Evolutionary conservation across 2,888 invertebrate genomes (phyloP), one percentile per base, ranked within the genome.

Genomic region (Quadriops clusia): DNA sequence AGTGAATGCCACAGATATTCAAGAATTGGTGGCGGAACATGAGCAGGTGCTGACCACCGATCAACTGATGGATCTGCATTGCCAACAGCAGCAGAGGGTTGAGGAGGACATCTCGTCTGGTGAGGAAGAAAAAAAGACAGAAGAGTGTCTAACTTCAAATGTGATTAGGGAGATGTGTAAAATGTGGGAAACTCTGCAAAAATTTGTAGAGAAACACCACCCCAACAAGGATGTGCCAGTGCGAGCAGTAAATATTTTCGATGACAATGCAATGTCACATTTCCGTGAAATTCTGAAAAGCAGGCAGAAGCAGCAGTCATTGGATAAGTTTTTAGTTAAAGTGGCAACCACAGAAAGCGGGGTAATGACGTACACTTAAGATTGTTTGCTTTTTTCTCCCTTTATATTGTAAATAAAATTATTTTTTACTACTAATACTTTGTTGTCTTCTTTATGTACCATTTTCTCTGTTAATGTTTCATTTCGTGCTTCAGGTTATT

Each of bases 261-360:
- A 22, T n/a, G 26, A 33, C 23, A 29, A 29, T 18, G 32, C 28
- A 23, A 26, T 35, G 32, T 35, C 18, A 14, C 32, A 35, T 35
- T 36, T 36, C 23, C 22, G 25, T 14, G 14, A 33, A 33, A 33
- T 33, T 25, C 27, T 33, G 4, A 33, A 36, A 20, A 9, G 29
- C 16, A 17, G 24, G 9, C 23, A 36, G 28, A 36, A 36, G 21
- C 32, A 32, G n/a, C n/a, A n/a, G n/a, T n/a, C n/a, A n/a, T n/a
- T n/a, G n/a, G n/a, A n/a, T n/a, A n/a, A n/a, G n/a, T n/a, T n/a
- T n/a, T n/a, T n/a, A n/a, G n/a, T n/a, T n/a, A n/a, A n/a, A n/a
- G n/a, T n/a, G n/a, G n/a, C n/a, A n/a, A n/a, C n/a, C n/a, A n/a
- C n/a, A n/a, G 37, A 42, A 35, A 35, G 35, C 35, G 31, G 21